A percentile compares a stretch with the other conserved stretches of the same genome.
Conservation (phyloP, 2,797 vertebrate species). For the Trachops cirrhosus region DNA sequence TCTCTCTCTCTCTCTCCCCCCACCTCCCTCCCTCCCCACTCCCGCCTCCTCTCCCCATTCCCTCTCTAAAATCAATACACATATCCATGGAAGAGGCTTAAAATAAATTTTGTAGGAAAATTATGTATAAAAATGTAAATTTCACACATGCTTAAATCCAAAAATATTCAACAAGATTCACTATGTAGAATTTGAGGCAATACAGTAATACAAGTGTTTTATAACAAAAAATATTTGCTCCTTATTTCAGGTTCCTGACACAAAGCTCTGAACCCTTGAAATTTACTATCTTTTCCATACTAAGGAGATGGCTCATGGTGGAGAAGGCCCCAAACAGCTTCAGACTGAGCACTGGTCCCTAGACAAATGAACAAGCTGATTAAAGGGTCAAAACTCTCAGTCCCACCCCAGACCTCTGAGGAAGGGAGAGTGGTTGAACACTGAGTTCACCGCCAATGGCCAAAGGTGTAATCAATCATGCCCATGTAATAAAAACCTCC, state of each 20-base stretch:
- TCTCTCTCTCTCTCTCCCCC: too few relatives aligned
- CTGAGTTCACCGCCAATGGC: not conserved
- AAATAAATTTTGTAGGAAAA: not conserved
- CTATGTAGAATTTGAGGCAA: slow-evolving; percentile 1
- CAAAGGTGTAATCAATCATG: not conserved
- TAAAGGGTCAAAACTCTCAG: not conserved
- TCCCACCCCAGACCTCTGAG: not conserved
- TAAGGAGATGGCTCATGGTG: not conserved
- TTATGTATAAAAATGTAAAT: not conserved
- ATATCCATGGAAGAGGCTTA: too few relatives aligned
- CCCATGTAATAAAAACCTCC: not conserved
- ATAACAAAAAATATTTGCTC: slow-evolving; percentile 25
- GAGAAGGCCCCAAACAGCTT: not conserved
- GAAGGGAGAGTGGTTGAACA: not conserved
- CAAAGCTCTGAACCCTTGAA: not conserved
- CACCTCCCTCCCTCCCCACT: too few relatives aligned
- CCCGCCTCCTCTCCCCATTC: too few relatives aligned
- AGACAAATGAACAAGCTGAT: not conserved
- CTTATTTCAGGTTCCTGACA: not conserved
- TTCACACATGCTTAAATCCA: not conserved
- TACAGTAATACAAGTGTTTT: not conserved
- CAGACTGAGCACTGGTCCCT: not conserved
- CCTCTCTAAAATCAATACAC: too few relatives aligned
- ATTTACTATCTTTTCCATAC: not conserved
- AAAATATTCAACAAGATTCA: slow-evolving; percentile 17